Percentiles rank a stretch among this genome's conserved stretches.
These are phyloP conservation scores for Cyclophora albipunctata DNA, from an alignment of 2,888 invertebrate species.

Conservation along the genomic window DNA sequence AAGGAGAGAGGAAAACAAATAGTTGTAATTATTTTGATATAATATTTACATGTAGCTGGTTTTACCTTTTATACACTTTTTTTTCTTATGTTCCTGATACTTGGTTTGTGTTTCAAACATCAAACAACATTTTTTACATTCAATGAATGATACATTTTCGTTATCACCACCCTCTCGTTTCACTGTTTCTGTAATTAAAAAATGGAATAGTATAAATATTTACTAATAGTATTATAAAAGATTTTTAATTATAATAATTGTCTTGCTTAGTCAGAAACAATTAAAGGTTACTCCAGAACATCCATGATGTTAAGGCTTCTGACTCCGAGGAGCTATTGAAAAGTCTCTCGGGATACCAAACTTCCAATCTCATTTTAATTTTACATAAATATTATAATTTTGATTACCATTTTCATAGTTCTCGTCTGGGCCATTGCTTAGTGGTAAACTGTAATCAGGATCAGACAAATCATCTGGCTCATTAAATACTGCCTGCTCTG, in stretches of 20 bases:
- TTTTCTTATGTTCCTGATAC: constrained; percentile 32
- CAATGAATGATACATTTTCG: constrained; percentile 18
- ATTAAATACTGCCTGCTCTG: constrained; percentile 32
- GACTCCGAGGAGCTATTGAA: no score
- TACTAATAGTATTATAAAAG: no score
- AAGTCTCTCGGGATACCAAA: no score
- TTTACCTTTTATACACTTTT: constrained; percentile 42
- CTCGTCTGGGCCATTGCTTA: constrained; percentile 26
- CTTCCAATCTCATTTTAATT: no score
- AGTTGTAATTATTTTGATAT: no score
- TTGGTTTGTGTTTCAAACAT: constrained; percentile 27
- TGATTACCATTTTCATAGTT: constrained; percentile 26
- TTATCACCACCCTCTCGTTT: constrained; percentile 30
- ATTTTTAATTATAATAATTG: no score
- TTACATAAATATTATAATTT: not conserved
- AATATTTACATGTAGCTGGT: no score
- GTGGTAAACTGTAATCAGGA: constrained; percentile 31
- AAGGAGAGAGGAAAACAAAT: no score
- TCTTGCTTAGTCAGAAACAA: no score
- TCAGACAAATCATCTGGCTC: constrained; percentile 40
- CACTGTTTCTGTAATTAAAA: constrained; percentile 29
- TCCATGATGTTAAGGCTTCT: no score
- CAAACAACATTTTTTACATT: constrained; percentile 35
- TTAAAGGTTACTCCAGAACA: no score
- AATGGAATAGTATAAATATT: not conserved